phyloP scores from a whole-genome alignment of 2,888 invertebrate genomes.

The Hirtodrosophila duncani region DNA sequence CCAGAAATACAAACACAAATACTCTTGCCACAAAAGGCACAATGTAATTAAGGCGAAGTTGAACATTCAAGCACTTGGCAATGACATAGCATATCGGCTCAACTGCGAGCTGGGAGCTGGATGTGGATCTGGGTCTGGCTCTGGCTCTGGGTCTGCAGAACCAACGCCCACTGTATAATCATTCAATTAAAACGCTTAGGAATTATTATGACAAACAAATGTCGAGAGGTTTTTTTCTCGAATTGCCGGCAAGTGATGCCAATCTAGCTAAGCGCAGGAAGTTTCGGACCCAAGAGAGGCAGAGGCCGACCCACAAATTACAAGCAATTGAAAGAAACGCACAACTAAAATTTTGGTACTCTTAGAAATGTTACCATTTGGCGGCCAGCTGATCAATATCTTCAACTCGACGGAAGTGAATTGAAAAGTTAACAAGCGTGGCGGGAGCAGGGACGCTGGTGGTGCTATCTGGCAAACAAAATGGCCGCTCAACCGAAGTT shows the following conservation, averaged over 20 bases:
- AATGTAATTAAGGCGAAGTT: slow-evolving; percentile 52
- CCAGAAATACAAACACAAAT: slow-evolving; percentile 23
- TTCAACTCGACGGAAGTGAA: slow-evolving; percentile 54
- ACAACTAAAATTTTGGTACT: background rate
- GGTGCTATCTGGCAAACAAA: slow-evolving; percentile 18
- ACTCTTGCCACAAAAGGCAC: slow-evolving; percentile 15
- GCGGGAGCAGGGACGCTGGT: no score
- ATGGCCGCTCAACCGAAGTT: slow-evolving; percentile 42
- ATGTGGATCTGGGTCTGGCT: background rate
- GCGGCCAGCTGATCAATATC: slow-evolving; percentile 48
- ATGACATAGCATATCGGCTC: slow-evolving; percentile 50
- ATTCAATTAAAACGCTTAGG: slow-evolving; percentile 71
- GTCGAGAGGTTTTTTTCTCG: slow-evolving; percentile 46
- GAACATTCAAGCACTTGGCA: slow-evolving; percentile 48
- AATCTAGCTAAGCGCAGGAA: slow-evolving; percentile 58
- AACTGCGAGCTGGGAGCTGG: slow-evolving; percentile 10
- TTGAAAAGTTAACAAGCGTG: slow-evolving; percentile 48
- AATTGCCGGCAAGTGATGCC: slow-evolving; percentile 60
- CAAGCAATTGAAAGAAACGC: slow-evolving; percentile 46
- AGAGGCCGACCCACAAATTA: slow-evolving; percentile 38
- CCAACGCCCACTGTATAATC: slow-evolving; percentile 65
- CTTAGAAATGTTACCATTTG: slow-evolving; percentile 26
- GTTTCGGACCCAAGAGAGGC: slow-evolving; percentile 23
- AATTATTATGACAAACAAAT: slow-evolving; percentile 64
- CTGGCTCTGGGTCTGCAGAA: background rate